Conservation (phyloP, 2,888 invertebrate species). For the Drosophila planitibia region DNA sequence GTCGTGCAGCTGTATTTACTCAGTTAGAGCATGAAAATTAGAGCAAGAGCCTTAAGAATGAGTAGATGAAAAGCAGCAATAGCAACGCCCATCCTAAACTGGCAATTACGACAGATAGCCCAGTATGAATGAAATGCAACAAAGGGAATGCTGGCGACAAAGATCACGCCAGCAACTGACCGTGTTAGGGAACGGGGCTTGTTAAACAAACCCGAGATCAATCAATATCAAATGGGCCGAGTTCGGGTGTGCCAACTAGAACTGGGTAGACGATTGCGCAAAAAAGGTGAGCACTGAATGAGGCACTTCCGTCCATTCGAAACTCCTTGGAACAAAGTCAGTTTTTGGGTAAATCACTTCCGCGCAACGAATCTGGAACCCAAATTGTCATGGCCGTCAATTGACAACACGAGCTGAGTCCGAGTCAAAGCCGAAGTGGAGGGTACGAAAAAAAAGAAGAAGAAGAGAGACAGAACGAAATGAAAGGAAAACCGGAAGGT, state of each 20-base stretch:
- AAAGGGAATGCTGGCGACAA: conserved; percentile 37
- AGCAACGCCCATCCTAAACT: conserved; percentile 60
- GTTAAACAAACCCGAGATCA: conserved; percentile 69
- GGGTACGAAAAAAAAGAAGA: conserved; percentile 2
- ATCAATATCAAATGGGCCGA: conserved; percentile 55
- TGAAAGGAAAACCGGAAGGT: conserved; percentile 74
- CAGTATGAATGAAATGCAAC: conserved; percentile 42
- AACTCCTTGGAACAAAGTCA: conserved; percentile 58
- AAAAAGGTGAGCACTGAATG: conserved; percentile 57
- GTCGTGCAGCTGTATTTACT: conserved; percentile 52
- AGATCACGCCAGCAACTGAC: conserved; percentile 69
- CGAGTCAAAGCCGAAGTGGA: conserved; percentile 1
- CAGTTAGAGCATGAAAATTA: conserved; percentile 14
- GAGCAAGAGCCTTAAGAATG: conserved; percentile 35
- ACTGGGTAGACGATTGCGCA: conserved; percentile 30
- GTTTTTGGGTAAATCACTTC: conserved; percentile 76
- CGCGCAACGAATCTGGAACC: conserved; percentile 70
- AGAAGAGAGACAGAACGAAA: conserved; percentile 34
- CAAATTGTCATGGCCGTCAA: conserved; percentile 80
- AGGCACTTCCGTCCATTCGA: conserved; percentile 64
- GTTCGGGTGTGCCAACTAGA: neutral
- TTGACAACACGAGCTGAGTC: conserved; percentile 62
- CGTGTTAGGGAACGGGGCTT: conserved; percentile 36
- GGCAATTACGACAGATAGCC: conserved; percentile 39
- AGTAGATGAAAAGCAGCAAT: conserved; percentile 5